Conservation (phyloP, 2,888 invertebrate genomes). For the Tricholauxania praeusta region DNA sequence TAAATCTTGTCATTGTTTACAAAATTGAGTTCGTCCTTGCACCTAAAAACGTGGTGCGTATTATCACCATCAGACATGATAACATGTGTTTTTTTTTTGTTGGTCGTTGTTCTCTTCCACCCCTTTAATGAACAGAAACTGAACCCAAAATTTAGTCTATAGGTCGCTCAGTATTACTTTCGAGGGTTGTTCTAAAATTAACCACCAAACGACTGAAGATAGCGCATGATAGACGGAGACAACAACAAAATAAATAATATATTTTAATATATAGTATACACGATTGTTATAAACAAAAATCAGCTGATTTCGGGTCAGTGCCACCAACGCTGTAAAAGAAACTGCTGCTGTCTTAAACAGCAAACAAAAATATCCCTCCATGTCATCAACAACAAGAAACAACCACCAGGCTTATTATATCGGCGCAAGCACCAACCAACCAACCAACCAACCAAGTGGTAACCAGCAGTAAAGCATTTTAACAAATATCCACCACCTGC, state of each 20-base stretch:
- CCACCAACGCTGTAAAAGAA: slow-evolving; percentile 19
- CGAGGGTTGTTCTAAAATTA: slow-evolving; percentile 28
- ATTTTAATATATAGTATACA: not conserved
- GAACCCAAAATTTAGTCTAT: slow-evolving; percentile 7
- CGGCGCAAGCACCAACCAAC: slow-evolving; percentile 14
- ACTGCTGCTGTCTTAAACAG: not conserved
- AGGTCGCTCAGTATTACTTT: slow-evolving; percentile 12
- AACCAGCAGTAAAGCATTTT: not conserved
- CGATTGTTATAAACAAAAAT: slow-evolving; percentile 12
- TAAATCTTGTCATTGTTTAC: slow-evolving; percentile 20
- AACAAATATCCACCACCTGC: slow-evolving; percentile 29
- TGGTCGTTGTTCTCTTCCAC: too few relatives aligned
- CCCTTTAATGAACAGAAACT: slow-evolving; percentile 6
- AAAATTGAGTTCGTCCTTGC: slow-evolving; percentile 25
- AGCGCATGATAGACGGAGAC: slow-evolving; percentile 12
- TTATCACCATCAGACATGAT: not conserved
- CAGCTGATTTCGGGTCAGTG: slow-evolving; percentile 30
- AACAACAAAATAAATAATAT: not conserved
- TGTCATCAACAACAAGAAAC: slow-evolving; percentile 1
- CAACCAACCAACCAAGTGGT: not conserved
- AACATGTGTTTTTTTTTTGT: slow-evolving; percentile 3
- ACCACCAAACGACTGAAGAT: slow-evolving; percentile 14
- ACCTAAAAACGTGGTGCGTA: slow-evolving; percentile 22
- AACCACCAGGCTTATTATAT: slow-evolving; percentile 24
- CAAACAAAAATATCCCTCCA: not conserved